Conservation (phyloP, 2,888 invertebrate genomes). For the Rambutsinella grinnellia region DNA sequence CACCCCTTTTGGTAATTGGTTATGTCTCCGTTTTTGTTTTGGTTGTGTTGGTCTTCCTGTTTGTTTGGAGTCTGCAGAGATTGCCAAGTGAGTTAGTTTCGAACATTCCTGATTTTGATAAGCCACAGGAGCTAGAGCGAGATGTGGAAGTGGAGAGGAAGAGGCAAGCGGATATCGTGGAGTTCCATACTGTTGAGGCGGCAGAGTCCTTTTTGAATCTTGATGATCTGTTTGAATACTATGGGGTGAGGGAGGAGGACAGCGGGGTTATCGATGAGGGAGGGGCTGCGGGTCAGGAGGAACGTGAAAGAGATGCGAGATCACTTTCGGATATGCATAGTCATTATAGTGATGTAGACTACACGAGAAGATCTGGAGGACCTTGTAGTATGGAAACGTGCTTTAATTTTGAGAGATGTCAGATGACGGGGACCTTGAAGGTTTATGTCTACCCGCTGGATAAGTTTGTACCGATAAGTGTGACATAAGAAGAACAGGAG, state of each 20-base stretch:
- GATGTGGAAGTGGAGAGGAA: background rate
- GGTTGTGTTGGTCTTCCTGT: conserved; percentile 7
- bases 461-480: conserved; percentile 74
- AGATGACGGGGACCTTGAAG: conserved; percentile 77
- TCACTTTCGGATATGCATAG: conserved; percentile 1
- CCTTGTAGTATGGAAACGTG: conserved; percentile 93
- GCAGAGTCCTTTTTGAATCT: conserved; percentile 25
- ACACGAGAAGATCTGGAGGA: background rate
- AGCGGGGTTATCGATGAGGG: background rate
- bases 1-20: conserved; percentile 11
- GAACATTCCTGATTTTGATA: too few relatives aligned
- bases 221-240: conserved; percentile 28
- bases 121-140: background rate
- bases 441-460: conserved; percentile 90
- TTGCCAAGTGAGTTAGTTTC: too few relatives aligned
- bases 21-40: conserved; percentile 5
- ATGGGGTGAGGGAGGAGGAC: background rate
- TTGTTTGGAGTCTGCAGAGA: conserved; percentile 21
- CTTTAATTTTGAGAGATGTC: conserved; percentile 90
- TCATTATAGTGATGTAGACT: background rate
- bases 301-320: background rate
- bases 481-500: conserved; percentile 73
- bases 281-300: background rate
- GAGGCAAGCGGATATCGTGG: background rate
- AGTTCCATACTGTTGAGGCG: conserved; percentile 12